These are phyloP conservation scores for Thaumatotibia leucotreta DNA, from an alignment of 1,140 invertebrate species.

Conservation along the genomic window DNA sequence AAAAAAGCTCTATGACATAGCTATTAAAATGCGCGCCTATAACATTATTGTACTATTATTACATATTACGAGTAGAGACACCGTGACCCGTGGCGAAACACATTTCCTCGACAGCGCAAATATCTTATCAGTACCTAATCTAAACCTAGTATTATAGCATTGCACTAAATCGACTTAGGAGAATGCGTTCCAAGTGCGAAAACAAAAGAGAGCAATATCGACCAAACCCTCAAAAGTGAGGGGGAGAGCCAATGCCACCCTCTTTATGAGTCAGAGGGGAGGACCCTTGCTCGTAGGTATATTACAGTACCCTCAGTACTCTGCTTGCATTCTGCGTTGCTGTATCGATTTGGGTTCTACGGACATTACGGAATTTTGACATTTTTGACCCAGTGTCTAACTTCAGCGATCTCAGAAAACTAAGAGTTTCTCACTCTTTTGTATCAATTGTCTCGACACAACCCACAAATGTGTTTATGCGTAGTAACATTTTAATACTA, in stretches of 20 bases:
- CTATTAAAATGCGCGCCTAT: too few relatives aligned
- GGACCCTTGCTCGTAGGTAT: slow-evolving; percentile 62
- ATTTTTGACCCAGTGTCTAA: neutral
- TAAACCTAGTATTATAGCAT: neutral
- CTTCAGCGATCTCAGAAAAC: too few relatives aligned
- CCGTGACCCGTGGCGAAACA: too few relatives aligned
- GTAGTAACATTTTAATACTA: too few relatives aligned
- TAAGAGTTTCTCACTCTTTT: too few relatives aligned
- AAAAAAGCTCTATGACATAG: too few relatives aligned
- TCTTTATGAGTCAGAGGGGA: slow-evolving; percentile 73
- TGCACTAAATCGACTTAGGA: slow-evolving; percentile 2
- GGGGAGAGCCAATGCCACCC: slow-evolving; percentile 49
- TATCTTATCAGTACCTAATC: neutral
- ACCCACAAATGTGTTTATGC: too few relatives aligned
- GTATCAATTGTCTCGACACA: too few relatives aligned
- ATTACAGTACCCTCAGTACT: slow-evolving; percentile 53
- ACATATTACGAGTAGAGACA: too few relatives aligned
- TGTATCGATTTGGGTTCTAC: slow-evolving; percentile 57
- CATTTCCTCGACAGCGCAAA: too few relatives aligned
- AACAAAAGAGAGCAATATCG: slow-evolving; percentile 71
- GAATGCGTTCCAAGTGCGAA: slow-evolving; percentile 51
- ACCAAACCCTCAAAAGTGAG: slow-evolving; percentile 69
- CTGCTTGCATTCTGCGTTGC: slow-evolving; percentile 42
- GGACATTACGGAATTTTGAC: slow-evolving; percentile 22
- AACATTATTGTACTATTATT: too few relatives aligned